Evolutionary conservation across 2,113 vertebrate genomes (phyloP), one percentile per base, ranked within the genome.

Genomic region (Romanogobio albipinnatus): DNA sequence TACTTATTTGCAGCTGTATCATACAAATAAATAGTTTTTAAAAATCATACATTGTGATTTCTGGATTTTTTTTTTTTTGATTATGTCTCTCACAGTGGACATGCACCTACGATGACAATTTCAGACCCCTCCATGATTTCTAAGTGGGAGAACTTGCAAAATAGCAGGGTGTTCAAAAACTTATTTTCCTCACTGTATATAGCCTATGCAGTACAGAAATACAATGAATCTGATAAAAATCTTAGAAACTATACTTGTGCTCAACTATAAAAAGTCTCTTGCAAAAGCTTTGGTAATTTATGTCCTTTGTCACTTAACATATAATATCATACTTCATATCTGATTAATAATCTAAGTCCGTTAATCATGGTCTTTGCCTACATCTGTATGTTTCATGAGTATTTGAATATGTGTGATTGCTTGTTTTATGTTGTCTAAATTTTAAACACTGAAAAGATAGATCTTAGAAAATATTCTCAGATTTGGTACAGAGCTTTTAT

Each of bases 311-410:
- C 51, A 39, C 51, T 58, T 22, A 36, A 36, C 9, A 3, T n/a
- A 74, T 53, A 36, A 76, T 51, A 56, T 39, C 51, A 53, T 58
- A 39, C 29, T 22, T 58, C 43, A 74, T 74, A 47, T 74, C 3
- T 74, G 11, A 53, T 10, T 58, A 17, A 58, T 58, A 19, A 22
- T 36, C 49, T 22, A 36, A 14, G 74, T 76, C 49, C 36, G 26
- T 36, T 36, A 19, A 19, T 53, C 29, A 58, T 58, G 15, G 29
- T 76, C 74, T 84, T 76, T 58, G 71, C 45, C 22, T 49, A 56
- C 49, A 49, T 87, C n/a, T 86, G 68, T 71, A 66, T 74, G 33
- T 84, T 47, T 45, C 22, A 17, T 24, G 43, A 45, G 62, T 58
- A 75, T 77, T 24, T 71, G 10, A 71, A 14, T 39, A 5, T 24